These are phyloP conservation scores for Metallyticus violacea DNA, from an alignment of 2,888 invertebrate genomes.

Conservation along the genomic window DNA sequence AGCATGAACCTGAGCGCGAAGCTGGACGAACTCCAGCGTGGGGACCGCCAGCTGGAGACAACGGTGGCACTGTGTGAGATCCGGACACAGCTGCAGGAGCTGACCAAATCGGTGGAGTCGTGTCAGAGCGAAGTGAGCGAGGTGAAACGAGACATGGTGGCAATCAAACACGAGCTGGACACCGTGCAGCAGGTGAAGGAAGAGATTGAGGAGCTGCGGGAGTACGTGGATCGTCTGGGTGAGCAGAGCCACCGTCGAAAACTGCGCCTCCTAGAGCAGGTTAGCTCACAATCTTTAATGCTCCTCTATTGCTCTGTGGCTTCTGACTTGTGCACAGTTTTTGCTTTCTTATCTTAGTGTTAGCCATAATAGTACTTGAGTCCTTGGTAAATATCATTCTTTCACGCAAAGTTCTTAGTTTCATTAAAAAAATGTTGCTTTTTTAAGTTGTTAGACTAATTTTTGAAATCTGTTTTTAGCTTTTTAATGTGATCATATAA, in stretches of 20 bases:
- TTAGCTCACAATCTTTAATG: slow-evolving; percentile 42
- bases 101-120: slow-evolving; percentile 91
- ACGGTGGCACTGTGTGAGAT: slow-evolving; percentile 93
- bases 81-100: slow-evolving; percentile 86
- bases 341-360: background rate
- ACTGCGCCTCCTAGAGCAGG: slow-evolving; percentile 89
- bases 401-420: too few species aligned
- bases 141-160: slow-evolving; percentile 92
- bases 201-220: slow-evolving; percentile 88
- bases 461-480: too few species aligned
- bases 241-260: slow-evolving; percentile 89
- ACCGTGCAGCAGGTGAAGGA: slow-evolving; percentile 93
- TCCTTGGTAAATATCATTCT: background rate
- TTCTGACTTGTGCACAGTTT: background rate
- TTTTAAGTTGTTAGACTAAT: too few species aligned
- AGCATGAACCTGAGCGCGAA: slow-evolving; percentile 93
- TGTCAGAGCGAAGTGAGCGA: slow-evolving; percentile 92
- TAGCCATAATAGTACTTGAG: background rate
- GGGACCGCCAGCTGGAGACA: slow-evolving; percentile 86
- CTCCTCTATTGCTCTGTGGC: background rate
- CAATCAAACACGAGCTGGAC: slow-evolving; percentile 90
- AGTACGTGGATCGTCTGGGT: slow-evolving; percentile 88
- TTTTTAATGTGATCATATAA: too few species aligned
- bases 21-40: slow-evolving; percentile 88
- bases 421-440: too few species aligned